Percentiles rank a stretch among this genome's conserved stretches.
Evolutionary conservation across 1,140 invertebrate genomes (phyloP).

Genomic region (Calliphora vicina): DNA sequence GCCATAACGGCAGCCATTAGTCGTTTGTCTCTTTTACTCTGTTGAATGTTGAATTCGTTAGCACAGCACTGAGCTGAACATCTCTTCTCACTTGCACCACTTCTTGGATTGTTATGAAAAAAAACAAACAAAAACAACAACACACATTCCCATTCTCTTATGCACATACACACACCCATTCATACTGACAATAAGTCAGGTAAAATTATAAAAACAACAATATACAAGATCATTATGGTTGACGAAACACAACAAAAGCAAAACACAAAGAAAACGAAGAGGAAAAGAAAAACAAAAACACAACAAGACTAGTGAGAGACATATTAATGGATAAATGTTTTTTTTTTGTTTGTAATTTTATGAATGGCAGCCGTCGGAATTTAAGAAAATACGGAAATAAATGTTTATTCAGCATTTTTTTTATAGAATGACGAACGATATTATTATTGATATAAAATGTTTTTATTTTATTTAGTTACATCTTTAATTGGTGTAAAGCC

Average conservation of each 20-base stretch:
- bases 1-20: constrained; percentile 48
- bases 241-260: neutral
- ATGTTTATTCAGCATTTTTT: too few species aligned
- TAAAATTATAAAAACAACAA: neutral
- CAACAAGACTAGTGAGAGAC: neutral
- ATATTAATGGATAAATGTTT: neutral
- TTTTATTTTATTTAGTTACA: too few species aligned
- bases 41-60: neutral
- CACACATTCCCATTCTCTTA: neutral
- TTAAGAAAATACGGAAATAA: neutral
- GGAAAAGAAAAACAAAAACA: neutral
- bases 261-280: neutral
- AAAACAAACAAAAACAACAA: neutral
- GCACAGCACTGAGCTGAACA: too few species aligned
- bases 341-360: neutral
- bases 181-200: neutral
- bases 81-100: neutral
- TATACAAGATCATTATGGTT: neutral
- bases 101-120: too few species aligned
- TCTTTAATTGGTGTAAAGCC: too few species aligned
- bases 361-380: constrained; percentile 1
- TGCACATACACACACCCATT: neutral
- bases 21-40: constrained; percentile 52
- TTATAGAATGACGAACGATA: neutral
- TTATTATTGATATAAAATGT: too few species aligned